These are phyloP conservation scores for Napeogenes sylphis DNA, from an alignment of 2,888 invertebrate species.

Conservation along the genomic window DNA sequence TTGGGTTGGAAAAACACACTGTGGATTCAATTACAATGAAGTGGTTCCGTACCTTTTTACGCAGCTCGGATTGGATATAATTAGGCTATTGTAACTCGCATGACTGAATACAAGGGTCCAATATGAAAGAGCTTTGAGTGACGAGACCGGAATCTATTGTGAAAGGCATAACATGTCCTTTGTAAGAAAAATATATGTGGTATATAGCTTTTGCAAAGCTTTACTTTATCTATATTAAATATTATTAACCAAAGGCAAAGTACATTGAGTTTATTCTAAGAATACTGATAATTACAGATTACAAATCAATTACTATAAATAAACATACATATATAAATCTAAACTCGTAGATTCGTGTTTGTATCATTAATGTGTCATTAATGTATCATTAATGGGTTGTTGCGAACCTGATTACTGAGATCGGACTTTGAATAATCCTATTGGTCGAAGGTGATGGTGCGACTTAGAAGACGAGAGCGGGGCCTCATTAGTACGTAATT, in stretches of 20 bases:
- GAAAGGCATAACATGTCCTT: neutral
- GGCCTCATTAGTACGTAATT: too few relatives aligned
- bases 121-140: constrained; percentile 1
- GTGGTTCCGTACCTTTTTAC: constrained; percentile 13
- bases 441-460: constrained; percentile 33
- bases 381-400: constrained; percentile 43
- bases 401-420: constrained; percentile 50
- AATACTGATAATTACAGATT: too few relatives aligned
- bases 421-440: constrained; percentile 42
- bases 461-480: constrained; percentile 27
- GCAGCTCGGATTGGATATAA: constrained; percentile 1
- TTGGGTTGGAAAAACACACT: constrained; percentile 18
- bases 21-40: constrained; percentile 18
- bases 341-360: too few relatives aligned
- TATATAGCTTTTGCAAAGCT: too few relatives aligned
- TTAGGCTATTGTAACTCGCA: constrained; percentile 5
- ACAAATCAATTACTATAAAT: neutral
- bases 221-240: too few relatives aligned
- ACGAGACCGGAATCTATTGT: constrained; percentile 3
- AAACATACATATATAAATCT: constrained; percentile 10
- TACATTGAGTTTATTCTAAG: neutral
- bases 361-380: constrained; percentile 31
- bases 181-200: too few relatives aligned
- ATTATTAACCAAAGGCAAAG: neutral
- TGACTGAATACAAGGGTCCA: neutral